Base-by-base conservation (phyloP, 2,888 invertebrate species). In the Standfussiana lucernea region DNA sequence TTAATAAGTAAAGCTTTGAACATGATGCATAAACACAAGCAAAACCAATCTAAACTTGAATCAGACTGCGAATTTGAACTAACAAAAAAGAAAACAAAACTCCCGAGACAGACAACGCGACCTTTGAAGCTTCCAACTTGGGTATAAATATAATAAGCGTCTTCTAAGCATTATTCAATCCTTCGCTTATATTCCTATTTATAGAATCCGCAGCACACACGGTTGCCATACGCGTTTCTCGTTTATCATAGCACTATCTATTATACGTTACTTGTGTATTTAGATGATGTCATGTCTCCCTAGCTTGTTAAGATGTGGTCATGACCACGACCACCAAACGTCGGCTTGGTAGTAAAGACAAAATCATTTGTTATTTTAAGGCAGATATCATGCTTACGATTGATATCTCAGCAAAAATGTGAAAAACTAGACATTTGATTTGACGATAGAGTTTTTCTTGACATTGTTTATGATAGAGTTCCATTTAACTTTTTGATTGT, bases 231-330 rank as follows among this genome's bases (percentile, higher is more conserved):
- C 81, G 82, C 83, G 79, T 77, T 84, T 83, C 72, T 79, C 64
- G 78, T 86, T 70, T 73, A 75, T 80, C 59, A 79, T 77, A 81
- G 65, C 72, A 75, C 77, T 83, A 83, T 84, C 79, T 79, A 73
- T 56, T 77, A 68, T 77, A 50, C 65, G 77, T 81, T 72, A 75
- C 40, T 74, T 78, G 72, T 88, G 82, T 79, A 79, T 84, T 87
- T 73, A 86, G 82, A 86, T 93, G 91, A 92, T 91, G 89, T 93
- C 92, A 92, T 88, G 78, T 80, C 66, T 77, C 77, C 64, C 68
- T 73, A 56, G 66, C 67, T 56, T 72, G 65, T 53, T 40, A 72
- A 84, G 67, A 83, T 81, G 67, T 74, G 77, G 75, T 82, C 59
- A 82, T 61, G 53, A 70, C 45, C 77, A 67, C 56, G 59, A 70